Evolutionary conservation across 2,888 invertebrate genomes (phyloP).

Genomic region (Salpingus planirostris): DNA sequence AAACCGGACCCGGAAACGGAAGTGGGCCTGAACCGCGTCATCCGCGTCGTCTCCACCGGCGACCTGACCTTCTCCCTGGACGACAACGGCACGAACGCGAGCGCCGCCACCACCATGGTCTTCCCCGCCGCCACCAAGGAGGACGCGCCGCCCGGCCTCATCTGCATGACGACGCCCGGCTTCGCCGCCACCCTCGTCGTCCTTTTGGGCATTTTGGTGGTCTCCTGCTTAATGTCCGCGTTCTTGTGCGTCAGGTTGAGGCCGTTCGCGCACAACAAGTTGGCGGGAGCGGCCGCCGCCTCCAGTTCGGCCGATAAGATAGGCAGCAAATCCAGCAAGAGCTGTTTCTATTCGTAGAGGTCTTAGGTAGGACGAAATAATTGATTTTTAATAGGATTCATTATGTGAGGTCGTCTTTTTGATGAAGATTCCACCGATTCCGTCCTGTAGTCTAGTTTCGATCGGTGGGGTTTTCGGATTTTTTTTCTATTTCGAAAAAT

Average conservation of each 20-base stretch:
- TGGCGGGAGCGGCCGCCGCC: slow-evolving; percentile 9
- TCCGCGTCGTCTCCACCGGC: slow-evolving; percentile 85
- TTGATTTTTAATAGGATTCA: too few species aligned
- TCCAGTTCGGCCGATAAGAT: slow-evolving; percentile 10
- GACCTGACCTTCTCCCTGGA: slow-evolving; percentile 79
- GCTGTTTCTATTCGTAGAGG: slow-evolving; percentile 65
- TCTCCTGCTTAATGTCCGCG: slow-evolving; percentile 79
- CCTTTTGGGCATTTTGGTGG: slow-evolving; percentile 70
- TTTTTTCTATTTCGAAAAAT: too few species aligned
- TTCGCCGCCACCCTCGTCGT: slow-evolving; percentile 81
- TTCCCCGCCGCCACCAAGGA: slow-evolving; percentile 62
- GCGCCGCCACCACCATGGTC: slow-evolving; percentile 61
- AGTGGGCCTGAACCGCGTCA: slow-evolving; percentile 82
- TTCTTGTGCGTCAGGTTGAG: slow-evolving; percentile 74
- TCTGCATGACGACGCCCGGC: slow-evolving; percentile 92
- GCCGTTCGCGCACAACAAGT: slow-evolving; percentile 50
- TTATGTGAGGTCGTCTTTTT: too few species aligned
- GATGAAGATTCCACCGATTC: too few species aligned
- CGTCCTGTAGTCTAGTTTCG: too few species aligned
- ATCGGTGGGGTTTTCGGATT: too few species aligned
- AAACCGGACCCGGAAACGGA: slow-evolving; percentile 56
- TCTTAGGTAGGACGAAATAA: too few species aligned
- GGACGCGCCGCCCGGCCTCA: slow-evolving; percentile 48
- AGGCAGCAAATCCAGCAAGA: slow-evolving; percentile 35
- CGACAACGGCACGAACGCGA: slow-evolving; percentile 50